A percentile compares a stretch with the other conserved stretches of the same genome.
Conservation (phyloP, 1,140 invertebrate species). For the Drosophila ficusphila region DNA sequence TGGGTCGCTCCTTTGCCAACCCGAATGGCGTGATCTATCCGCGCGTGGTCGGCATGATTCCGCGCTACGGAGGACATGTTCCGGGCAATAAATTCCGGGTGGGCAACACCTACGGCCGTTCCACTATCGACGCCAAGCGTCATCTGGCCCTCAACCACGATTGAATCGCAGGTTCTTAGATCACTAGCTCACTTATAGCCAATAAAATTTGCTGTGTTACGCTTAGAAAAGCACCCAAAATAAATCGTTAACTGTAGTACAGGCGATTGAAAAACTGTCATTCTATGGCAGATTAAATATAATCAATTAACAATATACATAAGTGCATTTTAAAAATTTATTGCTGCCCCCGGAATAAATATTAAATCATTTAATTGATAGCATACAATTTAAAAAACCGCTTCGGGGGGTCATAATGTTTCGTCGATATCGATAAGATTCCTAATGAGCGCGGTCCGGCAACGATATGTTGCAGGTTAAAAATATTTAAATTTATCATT, state of each 20-base stretch:
- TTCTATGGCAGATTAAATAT: not conserved
- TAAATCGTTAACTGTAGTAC: slow-evolving; percentile 36
- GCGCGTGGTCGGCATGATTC: slow-evolving; percentile 88
- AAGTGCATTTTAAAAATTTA: too few species aligned
- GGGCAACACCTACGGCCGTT: slow-evolving; percentile 89
- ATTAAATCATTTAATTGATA: too few species aligned
- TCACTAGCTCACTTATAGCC: not conserved
- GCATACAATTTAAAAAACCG: too few species aligned
- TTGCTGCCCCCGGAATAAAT: too few species aligned
- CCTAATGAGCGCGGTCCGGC: too few species aligned
- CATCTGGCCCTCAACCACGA: slow-evolving; percentile 85
- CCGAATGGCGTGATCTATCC: slow-evolving; percentile 88
- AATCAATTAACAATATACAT: not conserved
- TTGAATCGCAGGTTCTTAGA: slow-evolving; percentile 5
- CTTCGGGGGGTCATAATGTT: too few species aligned
- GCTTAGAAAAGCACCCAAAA: slow-evolving; percentile 42
- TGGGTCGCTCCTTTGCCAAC: slow-evolving; percentile 84
- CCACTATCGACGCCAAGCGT: slow-evolving; percentile 88
- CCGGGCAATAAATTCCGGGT: slow-evolving; percentile 88
- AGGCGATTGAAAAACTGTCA: not conserved
- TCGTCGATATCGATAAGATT: too few species aligned
- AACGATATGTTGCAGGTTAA: too few species aligned
- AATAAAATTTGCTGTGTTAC: slow-evolving; percentile 45
- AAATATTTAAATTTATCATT: too few species aligned
- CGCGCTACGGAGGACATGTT: slow-evolving; percentile 90